Evolutionary conservation across 2,113 vertebrate genomes (phyloP), one percentile per base, ranked within the genome.

Genomic region (Lasiurus cinereus): DNA sequence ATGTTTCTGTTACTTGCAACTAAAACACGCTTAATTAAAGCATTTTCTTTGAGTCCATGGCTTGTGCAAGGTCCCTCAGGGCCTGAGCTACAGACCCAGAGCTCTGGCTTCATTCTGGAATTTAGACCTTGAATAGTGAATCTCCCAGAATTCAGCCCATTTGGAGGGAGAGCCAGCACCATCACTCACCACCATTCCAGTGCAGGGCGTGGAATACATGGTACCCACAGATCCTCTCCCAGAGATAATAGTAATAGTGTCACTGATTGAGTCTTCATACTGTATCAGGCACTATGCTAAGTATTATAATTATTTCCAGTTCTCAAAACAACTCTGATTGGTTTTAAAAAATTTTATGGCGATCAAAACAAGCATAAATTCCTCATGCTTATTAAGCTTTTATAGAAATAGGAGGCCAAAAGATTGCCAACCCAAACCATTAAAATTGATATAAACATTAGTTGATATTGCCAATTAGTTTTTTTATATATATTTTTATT

Each of bases 231-330:
- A 48, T 88, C n/a, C 66, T 88, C 52, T 73, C 56, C 24, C 64
- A 80, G 56, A 69, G 80, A 33, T 64, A 66, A 48, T 52, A 78
- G 48, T 31, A 64, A 73, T 5, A 84, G 24, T 95, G 36, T 15
- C 64, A 77, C 59, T 72, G 59, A 95, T 2, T 59, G n/a, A 91
- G 21, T 67, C 14, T 52, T 69, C 24, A 48, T 83, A 31, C 69
- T 64, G 6, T 73, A 74, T 83, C 33, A 64, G 82, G 86, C n/a
- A 77, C n/a, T 13, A 18, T 39, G 29, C 9, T 80, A n/a, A 66
- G 39, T 66, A 21, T 82, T 83, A 48, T 64, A 70, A 91, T 90
- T 77, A 91, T 82, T 85, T 96, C 69, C 24, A 95, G 19, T 82
- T 69, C 64, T 95, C 48, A 85, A 62, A 83, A 83, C 14, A 89